Evolutionary conservation across 1,140 invertebrate genomes (phyloP), one percentile per base, ranked within the genome.

Genomic region (Helicorthomorpha holstii): DNA sequence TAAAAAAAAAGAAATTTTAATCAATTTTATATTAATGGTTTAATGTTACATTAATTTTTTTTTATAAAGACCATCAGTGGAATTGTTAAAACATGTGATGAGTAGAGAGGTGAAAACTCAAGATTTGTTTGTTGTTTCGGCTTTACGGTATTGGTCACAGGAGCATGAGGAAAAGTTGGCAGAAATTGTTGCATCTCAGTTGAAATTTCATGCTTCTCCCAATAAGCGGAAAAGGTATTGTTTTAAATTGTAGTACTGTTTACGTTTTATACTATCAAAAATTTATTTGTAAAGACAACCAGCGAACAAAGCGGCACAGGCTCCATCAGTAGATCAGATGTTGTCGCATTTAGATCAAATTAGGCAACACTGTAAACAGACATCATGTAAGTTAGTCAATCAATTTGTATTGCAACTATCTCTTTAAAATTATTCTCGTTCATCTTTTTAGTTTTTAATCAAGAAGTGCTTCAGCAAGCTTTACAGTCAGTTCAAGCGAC

Each of bases 331-430:
- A 27, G 83, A 88, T 62, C 77, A 91, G 73, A 83, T 94, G 52
- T 73, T 97, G 57, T 79, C 81, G 54, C 91, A 97, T 71, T 74
- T 96, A 56, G 92, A 97, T 67, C 80, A 88, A 67, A 76, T 95
- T 67, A 75, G 91, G 60, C 76, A 68, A 81, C 61, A 79, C 75
- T 68, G 69, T 63, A 64, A 64, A 53, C 66, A 70, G 55, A 68
- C 68, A 27, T 66, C 67, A 48, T 71, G 69, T 72, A 60, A 66
- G 69, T 62, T 44, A 53, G 49, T 43, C 21, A 16, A 4, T 52
- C 19, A 51, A 16, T 49, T 48, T 19, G 4, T 12, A 1, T 50
- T 16, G 42, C 38, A 2, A 27, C 22, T 53, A n/a, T n/a, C n/a
- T n/a, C n/a, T n/a, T n/a, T n/a, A n/a, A n/a, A n/a, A n/a, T n/a